Evolutionary conservation across 2,113 vertebrate species (phyloP), one percentile per base, ranked within the genome.

Genomic region (Peromyscus leucopus): DNA sequence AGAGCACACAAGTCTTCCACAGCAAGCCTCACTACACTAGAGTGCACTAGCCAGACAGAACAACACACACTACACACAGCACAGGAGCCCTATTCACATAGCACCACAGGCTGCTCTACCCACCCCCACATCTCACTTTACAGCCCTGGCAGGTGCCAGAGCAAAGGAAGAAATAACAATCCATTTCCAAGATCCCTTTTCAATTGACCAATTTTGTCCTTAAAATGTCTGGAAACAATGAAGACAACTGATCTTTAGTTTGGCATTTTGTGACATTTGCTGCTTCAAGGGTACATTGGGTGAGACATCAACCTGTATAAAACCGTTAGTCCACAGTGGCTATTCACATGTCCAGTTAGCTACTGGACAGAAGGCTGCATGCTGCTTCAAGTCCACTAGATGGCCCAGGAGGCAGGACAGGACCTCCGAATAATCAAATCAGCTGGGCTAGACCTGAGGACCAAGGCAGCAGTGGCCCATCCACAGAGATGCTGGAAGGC

Each of bases 241-340:
- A 72, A 96, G 79, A 93, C 91, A 33, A 65, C 0, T 57, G 87
- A 93, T 95, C 92, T 97, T 82, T 39, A 61, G 59, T 16, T 46
- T 97, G 97, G 87, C 95, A 96, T 97, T 95, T 91, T 69, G 3
- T 87, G 92, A 87, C 96, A 98, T 93, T 93, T 91, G 94, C 86
- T 61, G 72, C 79, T 11, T 84, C 55, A 5, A 31, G 22, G 1
- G 69, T 72, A 63, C 84, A 63, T 67, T 11, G 55, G 67, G 39
- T 33, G 61, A 71, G 83, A 96, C 0, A 8, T 63, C 63, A 39
- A 51, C 92, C 48, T 0, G 4, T 2, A 11, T 0, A 26, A 82
- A 36, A 10, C 26, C 76, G 4, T n/a, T 13, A 76, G 7, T 46
- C 72, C 5, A 0, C 1, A 3, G 57, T 3, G n/a, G 78, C 59